Conservation (phyloP, 35 echinoderm and acorn worm species). For the Eucidaris tribuloides region DNA sequence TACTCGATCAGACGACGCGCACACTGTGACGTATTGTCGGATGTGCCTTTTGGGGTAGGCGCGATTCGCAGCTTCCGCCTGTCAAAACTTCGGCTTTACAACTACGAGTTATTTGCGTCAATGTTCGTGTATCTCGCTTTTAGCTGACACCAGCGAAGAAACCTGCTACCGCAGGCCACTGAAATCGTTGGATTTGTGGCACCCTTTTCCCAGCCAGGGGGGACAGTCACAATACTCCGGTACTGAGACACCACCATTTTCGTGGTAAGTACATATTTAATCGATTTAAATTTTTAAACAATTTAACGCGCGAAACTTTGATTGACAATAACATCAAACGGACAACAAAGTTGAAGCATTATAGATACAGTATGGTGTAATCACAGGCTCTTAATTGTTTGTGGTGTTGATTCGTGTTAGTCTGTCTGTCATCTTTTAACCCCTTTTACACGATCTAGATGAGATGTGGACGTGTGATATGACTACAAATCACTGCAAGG, state of each 20-base stretch:
- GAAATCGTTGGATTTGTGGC: not conserved
- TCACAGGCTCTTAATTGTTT: too few species aligned
- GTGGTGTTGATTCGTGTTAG: too few species aligned
- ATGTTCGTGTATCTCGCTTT: not conserved
- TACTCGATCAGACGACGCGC: not conserved
- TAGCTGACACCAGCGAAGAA: not conserved
- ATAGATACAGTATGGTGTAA: too few species aligned
- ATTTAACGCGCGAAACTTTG: too few species aligned
- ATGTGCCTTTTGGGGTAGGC: slow-evolving; percentile 13
- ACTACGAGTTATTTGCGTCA: not conserved
- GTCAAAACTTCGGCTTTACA: not conserved
- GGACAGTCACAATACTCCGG: slow-evolving; percentile 10
- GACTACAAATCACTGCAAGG: too few species aligned
- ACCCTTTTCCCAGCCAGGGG: not conserved
- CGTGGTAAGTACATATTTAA: slow-evolving; percentile 4
- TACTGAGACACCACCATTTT: not conserved
- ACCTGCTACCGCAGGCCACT: not conserved
- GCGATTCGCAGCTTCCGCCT: not conserved
- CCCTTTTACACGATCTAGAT: too few species aligned
- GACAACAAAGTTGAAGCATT: too few species aligned
- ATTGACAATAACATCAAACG: too few species aligned
- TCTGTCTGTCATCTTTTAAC: too few species aligned
- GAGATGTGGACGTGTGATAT: too few species aligned
- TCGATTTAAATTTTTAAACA: not conserved
- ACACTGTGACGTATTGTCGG: not conserved